These are phyloP conservation scores for Bombycilla garrulus DNA, from an alignment of 2,113 vertebrate genomes.

Conservation along the genomic window DNA sequence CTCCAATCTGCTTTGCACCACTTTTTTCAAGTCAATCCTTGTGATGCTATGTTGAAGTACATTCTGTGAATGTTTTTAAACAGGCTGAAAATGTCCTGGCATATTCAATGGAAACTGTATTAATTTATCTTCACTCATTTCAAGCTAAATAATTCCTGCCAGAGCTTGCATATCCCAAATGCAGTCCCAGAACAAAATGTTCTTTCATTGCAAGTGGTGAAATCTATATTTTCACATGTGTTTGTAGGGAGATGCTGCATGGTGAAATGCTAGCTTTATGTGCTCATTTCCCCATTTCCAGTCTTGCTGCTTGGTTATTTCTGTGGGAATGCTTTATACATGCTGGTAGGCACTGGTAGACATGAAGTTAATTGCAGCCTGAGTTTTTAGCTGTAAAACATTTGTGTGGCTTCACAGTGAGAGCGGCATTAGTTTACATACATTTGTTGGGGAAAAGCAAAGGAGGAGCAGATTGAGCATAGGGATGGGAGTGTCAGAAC, in stretches of 20 bases:
- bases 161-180: neutral
- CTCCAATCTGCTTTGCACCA: neutral
- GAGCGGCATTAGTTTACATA: neutral
- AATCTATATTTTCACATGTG: constrained; percentile 31
- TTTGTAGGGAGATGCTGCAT: neutral
- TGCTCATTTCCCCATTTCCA: constrained; percentile 7
- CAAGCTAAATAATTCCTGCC: constrained; percentile 14
- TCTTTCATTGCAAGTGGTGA: constrained; percentile 14
- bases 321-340: neutral
- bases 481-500: neutral
- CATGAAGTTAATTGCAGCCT: neutral
- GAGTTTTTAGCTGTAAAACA: neutral
- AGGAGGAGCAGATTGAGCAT: neutral
- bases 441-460: neutral
- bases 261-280: neutral
- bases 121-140: constrained; percentile 42
- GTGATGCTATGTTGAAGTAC: neutral
- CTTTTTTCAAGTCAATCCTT: neutral
- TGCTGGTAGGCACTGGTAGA: neutral
- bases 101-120: constrained; percentile 33
- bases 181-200: constrained; percentile 37
- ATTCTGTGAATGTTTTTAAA: constrained; percentile 37
- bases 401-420: neutral
- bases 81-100: constrained; percentile 2
- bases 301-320: neutral